phyloP scores from a whole-genome alignment of 1,140 invertebrate genomes.

The Dendroctonus ponderosae region DNA sequence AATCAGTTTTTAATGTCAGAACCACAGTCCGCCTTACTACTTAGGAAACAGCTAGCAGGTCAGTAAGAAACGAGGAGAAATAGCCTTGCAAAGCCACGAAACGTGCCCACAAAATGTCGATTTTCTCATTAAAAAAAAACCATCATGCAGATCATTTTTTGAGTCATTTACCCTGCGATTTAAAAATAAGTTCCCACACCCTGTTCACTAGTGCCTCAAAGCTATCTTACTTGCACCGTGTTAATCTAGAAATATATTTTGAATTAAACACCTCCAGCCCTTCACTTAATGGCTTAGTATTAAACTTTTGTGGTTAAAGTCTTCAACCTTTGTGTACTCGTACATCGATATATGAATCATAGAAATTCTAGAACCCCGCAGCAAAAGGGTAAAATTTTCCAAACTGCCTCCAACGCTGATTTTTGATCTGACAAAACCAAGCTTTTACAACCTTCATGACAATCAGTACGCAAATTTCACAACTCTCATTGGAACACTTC shows the following conservation, averaged over 20 bases:
- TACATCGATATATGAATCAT: too few species aligned
- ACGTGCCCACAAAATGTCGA: constrained; percentile 19
- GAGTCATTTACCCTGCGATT: constrained; percentile 13
- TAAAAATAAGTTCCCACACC: constrained; percentile 32
- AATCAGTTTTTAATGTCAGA: constrained; percentile 85
- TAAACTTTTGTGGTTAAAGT: too few species aligned
- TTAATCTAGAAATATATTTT: too few species aligned
- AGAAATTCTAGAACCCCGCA: too few species aligned
- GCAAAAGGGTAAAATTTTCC: too few species aligned
- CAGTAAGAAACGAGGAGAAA: constrained; percentile 48
- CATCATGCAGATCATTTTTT: constrained; percentile 30
- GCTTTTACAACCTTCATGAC: constrained; percentile 28
- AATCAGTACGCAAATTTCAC: constrained; percentile 17
- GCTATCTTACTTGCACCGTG: constrained; percentile 6
- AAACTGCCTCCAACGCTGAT: too few species aligned
- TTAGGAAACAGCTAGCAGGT: constrained; percentile 95
- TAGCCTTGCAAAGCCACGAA: background rate
- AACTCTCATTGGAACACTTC: constrained; percentile 27
- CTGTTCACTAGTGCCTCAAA: constrained; percentile 14
- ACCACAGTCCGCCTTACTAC: constrained; percentile 89
- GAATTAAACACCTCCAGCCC: too few species aligned
- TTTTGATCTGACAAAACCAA: background rate
- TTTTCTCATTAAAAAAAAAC: constrained; percentile 25
- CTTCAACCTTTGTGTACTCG: too few species aligned
- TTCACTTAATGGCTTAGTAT: too few species aligned